These are phyloP conservation scores for Centruroides vittatus DNA, from an alignment of 1,140 invertebrate species.

Conservation along the genomic window DNA sequence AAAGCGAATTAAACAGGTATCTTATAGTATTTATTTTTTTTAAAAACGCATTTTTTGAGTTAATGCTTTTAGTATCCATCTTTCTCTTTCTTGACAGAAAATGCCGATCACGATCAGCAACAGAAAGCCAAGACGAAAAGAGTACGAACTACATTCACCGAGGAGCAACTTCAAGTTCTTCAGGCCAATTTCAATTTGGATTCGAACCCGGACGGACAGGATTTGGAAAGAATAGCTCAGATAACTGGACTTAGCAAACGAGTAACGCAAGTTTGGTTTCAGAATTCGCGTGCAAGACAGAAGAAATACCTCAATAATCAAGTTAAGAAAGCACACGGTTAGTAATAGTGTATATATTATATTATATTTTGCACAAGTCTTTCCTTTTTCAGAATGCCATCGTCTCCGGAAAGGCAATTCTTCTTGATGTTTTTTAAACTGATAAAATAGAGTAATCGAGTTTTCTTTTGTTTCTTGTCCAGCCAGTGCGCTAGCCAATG, in stretches of 20 bases:
- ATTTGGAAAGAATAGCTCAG: constrained; percentile 91
- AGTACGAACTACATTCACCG: constrained; percentile 93
- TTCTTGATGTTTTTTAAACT: too few relatives aligned
- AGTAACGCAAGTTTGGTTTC: constrained; percentile 99
- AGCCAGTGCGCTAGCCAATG: constrained; percentile 12
- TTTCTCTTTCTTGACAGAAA: too few relatives aligned
- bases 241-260: constrained; percentile 95
- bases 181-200: constrained; percentile 97
- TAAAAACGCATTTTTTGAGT: too few relatives aligned
- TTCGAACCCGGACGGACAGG: constrained; percentile 96
- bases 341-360: background rate
- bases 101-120: constrained; percentile 43
- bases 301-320: constrained; percentile 52
- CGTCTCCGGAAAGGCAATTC: too few relatives aligned
- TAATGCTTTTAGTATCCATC: too few relatives aligned
- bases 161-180: constrained; percentile 90
- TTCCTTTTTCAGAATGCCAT: background rate
- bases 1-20: too few relatives aligned
- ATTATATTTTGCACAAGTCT: background rate
- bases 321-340: constrained; percentile 12
- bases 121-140: constrained; percentile 90
- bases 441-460: background rate
- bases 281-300: constrained; percentile 92
- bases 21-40: too few relatives aligned
- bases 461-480: constrained; percentile 3